Percentiles rank a stretch among this genome's conserved stretches.
These are phyloP conservation scores for Heterodera schachtii DNA, from an alignment of 1,140 invertebrate genomes.

Conservation along the genomic window DNA sequence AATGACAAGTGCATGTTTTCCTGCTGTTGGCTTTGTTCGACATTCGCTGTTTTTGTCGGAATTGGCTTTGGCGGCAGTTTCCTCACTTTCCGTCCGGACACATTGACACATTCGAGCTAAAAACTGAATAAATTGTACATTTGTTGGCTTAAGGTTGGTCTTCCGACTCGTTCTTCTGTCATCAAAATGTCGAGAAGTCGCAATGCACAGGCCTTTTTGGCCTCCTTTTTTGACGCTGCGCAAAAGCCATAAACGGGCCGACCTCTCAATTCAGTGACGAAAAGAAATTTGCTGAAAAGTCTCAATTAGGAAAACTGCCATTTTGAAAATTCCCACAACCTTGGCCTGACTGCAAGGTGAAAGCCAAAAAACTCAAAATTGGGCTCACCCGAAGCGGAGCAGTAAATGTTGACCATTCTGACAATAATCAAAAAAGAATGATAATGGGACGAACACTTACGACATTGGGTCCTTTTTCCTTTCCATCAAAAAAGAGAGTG, in stretches of 20 bases:
- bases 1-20: not conserved
- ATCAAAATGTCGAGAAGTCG: not conserved
- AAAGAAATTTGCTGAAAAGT: conserved; percentile 7
- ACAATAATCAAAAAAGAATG: not conserved
- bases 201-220: not conserved
- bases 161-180: not conserved
- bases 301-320: too few relatives aligned
- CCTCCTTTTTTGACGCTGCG: conserved; percentile 7
- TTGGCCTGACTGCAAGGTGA: not conserved
- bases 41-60: not conserved
- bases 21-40: not conserved
- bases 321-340: not conserved
- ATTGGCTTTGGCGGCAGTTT: not conserved
- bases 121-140: not conserved
- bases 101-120: conserved; percentile 5
- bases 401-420: conserved; percentile 5
- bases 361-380: not conserved
- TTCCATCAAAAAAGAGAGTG: not conserved
- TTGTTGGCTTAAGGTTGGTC: too few relatives aligned
- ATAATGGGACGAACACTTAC: not conserved
- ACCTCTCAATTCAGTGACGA: not conserved
- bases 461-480: not conserved
- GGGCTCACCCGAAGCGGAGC: not conserved
- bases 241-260: not conserved
- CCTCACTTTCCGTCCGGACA: not conserved